A percentile compares a stretch with the other conserved stretches of the same genome.
Conservation (phyloP, 2,888 invertebrate genomes). For the Lycia hirtaria region DNA sequence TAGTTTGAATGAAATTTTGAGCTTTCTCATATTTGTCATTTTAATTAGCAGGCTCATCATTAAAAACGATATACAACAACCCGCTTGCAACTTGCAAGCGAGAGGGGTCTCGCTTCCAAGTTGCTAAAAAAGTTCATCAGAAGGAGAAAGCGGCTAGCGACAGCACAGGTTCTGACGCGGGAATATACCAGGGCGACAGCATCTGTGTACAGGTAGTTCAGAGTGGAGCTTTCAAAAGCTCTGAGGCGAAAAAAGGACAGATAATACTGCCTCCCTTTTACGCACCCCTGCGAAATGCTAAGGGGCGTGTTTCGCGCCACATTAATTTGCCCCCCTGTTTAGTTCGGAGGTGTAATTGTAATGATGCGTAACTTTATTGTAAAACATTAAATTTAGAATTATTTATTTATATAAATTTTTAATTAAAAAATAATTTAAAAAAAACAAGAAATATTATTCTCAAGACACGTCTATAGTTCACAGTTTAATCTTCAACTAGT, state of each 20-base stretch:
- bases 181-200: conserved; percentile 77
- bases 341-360: neutral
- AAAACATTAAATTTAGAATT: too few species aligned
- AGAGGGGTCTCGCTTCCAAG: conserved; percentile 47
- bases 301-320: conserved; percentile 48
- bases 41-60: too few species aligned
- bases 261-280: conserved; percentile 54
- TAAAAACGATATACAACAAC: too few species aligned
- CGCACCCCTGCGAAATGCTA: conserved; percentile 47
- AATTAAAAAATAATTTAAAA: too few species aligned
- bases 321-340: conserved; percentile 8
- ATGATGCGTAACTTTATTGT: neutral
- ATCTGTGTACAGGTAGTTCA: conserved; percentile 47
- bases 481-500: too few species aligned
- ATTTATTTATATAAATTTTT: too few species aligned
- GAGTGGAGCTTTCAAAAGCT: conserved; percentile 74
- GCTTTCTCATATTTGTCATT: too few species aligned
- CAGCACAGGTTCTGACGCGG: conserved; percentile 78
- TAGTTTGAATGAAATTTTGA: too few species aligned
- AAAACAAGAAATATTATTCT: too few species aligned
- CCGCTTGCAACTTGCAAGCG: too few species aligned
- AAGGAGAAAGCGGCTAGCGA: conserved; percentile 85
- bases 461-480: too few species aligned
- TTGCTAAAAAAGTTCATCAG: conserved; percentile 65
- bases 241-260: conserved; percentile 63